Evolutionary conservation across 1,140 invertebrate species (phyloP).

Genomic region (Drosophila mauritiana): DNA sequence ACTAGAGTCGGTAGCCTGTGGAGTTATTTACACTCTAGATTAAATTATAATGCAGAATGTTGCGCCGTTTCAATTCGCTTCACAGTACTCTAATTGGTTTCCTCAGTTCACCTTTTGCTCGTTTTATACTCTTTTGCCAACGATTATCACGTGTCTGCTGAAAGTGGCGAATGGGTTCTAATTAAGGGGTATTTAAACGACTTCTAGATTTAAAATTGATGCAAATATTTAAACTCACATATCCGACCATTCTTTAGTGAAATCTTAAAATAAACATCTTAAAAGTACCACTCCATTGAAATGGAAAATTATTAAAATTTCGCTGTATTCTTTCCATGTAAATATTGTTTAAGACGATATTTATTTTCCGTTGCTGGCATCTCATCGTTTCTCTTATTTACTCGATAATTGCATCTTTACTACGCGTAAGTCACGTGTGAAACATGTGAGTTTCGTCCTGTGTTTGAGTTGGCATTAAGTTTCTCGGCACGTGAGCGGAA

Average conservation of each 20-base stretch:
- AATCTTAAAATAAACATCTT: no score
- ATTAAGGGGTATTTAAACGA: slow-evolving; percentile 8
- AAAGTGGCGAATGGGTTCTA: slow-evolving; percentile 20
- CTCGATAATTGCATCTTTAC: slow-evolving; percentile 26
- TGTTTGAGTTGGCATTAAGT: slow-evolving; percentile 3
- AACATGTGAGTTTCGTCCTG: slow-evolving; percentile 4
- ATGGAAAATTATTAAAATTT: no score
- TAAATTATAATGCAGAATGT: slow-evolving; percentile 17
- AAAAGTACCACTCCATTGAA: no score
- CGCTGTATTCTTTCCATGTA: no score
- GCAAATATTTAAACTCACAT: not conserved
- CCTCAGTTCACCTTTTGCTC: slow-evolving; percentile 2
- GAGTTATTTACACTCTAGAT: slow-evolving; percentile 18
- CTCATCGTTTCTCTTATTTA: slow-evolving; percentile 5
- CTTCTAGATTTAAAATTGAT: not conserved
- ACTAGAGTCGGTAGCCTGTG: not conserved
- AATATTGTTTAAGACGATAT: not conserved
- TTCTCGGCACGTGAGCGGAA: slow-evolving; percentile 19
- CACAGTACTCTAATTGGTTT: slow-evolving; percentile 29
- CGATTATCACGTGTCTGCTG: slow-evolving; percentile 24
- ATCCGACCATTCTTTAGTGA: no score
- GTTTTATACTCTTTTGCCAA: slow-evolving; percentile 21
- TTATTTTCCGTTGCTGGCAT: not conserved
- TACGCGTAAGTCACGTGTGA: slow-evolving; percentile 13
- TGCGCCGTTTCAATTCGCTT: slow-evolving; percentile 1